Evolutionary conservation across 2,888 invertebrate genomes (phyloP), one percentile per base, ranked within the genome.

Genomic region (Idaea dimidiata): DNA sequence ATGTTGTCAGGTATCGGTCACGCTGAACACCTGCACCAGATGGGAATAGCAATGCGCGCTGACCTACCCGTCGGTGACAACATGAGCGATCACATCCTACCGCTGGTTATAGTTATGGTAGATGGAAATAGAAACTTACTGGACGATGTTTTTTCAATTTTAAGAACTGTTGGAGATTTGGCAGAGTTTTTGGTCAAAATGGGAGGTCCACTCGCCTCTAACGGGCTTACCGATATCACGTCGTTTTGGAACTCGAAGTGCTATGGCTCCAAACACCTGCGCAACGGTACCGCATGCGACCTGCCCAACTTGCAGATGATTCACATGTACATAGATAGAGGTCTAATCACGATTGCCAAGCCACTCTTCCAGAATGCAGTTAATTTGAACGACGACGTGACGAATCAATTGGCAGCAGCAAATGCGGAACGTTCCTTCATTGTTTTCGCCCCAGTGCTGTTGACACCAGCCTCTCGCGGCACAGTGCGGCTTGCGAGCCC

Each of bases 1-100:
- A 76, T 86, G 85, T 64, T 83, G 24, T 89, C 89, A 0, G 89
- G 89, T 0, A 67, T 89, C 1, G 89, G 89, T 0, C 84, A 79
- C 0, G 73, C 77, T 1, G 72, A 76, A 0, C 86, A 87, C 59
- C 72, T 89, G 54, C 53, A 65, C 6, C 57, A 66, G 6, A 68
- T 84, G 60, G 72, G 72, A 0, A 81, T 89, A 17, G 62, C 71
- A 0, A 77, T 84, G 2, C 74, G 71, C 53, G 74, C 71, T 0
- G 74, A 88, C 62, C 63, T 85, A 17, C 78, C 87, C 0, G 88
- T 89, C 3, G 89, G 89, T 0, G 73, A 82, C 0, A 72, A 78
- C 32, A 75, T 88, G 80, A 76, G 70, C 1, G 89, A 89, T 57
- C 89, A 89, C 64, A 66, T 76, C 0, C 31, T 83, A 5, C 77